Percentiles rank a stretch among this genome's conserved stretches.
phyloP scores from a whole-genome alignment of 2,888 invertebrate genomes.

The Macrosoma leucophasiata region DNA sequence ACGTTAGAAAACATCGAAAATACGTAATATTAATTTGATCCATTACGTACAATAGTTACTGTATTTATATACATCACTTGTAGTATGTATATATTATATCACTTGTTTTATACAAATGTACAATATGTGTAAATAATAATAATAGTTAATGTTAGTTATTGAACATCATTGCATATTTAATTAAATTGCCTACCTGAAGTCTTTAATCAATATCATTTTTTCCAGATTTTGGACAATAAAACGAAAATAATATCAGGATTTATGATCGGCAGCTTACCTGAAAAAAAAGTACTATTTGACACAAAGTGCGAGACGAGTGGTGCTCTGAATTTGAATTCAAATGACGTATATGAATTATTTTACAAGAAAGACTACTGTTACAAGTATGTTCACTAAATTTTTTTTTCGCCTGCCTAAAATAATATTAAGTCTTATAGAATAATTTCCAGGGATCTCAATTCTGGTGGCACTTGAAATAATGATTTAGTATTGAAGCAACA shows the following conservation, averaged over 20 bases:
- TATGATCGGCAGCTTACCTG: slow-evolving; percentile 18
- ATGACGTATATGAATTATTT: slow-evolving; percentile 39
- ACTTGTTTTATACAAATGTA: background rate
- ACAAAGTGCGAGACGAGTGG: background rate
- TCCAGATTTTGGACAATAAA: slow-evolving; percentile 33
- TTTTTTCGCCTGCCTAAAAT: background rate
- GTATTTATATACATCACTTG: no score
- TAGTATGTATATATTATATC: no score
- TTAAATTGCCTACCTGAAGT: background rate
- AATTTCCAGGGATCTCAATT: background rate
- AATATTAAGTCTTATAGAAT: slow-evolving; percentile 1
- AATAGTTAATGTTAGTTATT: background rate
- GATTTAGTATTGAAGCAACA: no score
- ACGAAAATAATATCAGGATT: slow-evolving; percentile 36
- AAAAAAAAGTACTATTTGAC: no score
- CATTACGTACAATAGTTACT: no score
- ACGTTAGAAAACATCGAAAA: no score
- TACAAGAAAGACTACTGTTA: slow-evolving; percentile 35
- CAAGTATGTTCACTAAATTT: slow-evolving; percentile 30
- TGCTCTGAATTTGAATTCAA: slow-evolving; percentile 24
- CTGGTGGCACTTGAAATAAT: no score
- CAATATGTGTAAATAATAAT: background rate
- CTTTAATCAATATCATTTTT: background rate
- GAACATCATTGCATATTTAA: background rate
- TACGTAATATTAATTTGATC: no score